Base-by-base conservation (phyloP, 2,113 vertebrate genomes). In the Alligator mississippiensis region DNA sequence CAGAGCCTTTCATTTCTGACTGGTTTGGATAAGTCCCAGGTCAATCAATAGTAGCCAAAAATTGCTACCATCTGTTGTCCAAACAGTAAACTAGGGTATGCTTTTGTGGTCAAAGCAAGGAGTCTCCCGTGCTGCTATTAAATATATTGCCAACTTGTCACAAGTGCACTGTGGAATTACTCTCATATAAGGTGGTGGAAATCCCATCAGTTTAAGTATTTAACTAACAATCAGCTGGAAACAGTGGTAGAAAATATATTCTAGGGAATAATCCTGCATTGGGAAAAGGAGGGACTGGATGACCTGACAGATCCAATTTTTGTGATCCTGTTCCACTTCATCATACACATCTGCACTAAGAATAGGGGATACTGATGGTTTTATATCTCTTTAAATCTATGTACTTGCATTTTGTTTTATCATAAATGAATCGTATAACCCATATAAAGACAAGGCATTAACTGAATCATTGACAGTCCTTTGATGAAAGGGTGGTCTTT, bases 311-410 rank as follows among this genome's bases (percentile, higher is more conserved):
- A 5, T 25, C 14, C 25, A 9, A 22, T 58, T 72, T 25, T 30
- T 89, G 11, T 68, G 14, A 64, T n/a, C 85, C 78, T 82, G 6
- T 4, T 82, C 4, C 28, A 47, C 7, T 47, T 47, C 47, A 47
- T 47, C 18, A 60, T 78, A 72, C 1, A 0, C 7, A 9, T 15
- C 2, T 0, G 0, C 27, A 4, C 70, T 93, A 3, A 80, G 14
- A 34, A 1, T 57, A 9, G 28, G 34, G 6, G 15, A 2, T 12
- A 28, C 27, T 74, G 58, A 18, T 85, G 4, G 22, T 22, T 81
- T 57, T 25, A 57, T 74, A 4, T 84, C 21, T 5, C 28, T 70
- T 34, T 30, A 77, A 59, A 57, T 78, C 15, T 47, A 38, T 77
- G 24, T n/a, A 94, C 17, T 22, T 80, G 58, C 66, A 58, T 11